Conservation (phyloP, 2,113 vertebrate species). For the Sapajus apella region DNA sequence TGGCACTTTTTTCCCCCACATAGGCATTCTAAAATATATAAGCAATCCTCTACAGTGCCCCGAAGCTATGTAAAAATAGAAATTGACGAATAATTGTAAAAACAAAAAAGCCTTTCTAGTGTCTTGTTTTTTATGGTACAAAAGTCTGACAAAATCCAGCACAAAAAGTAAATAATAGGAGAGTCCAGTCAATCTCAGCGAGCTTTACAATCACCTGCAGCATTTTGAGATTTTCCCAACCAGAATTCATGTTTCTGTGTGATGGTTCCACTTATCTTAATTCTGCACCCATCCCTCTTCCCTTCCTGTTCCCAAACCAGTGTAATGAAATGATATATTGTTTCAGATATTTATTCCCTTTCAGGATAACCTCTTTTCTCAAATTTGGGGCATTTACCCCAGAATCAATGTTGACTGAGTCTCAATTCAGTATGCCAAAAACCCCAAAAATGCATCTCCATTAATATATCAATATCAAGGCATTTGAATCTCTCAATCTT, state of each 20-base stretch:
- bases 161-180: slow-evolving; percentile 20
- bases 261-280: background rate
- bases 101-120: background rate
- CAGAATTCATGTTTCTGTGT: background rate
- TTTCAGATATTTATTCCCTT: background rate
- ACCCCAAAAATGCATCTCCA: background rate
- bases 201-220: background rate
- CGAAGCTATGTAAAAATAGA: slow-evolving; percentile 21
- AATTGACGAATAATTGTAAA: slow-evolving; percentile 8
- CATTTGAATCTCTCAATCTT: background rate
- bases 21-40: background rate
- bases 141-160: slow-evolving; percentile 30
- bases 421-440: background rate
- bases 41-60: background rate
- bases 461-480: background rate
- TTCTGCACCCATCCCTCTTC: background rate
- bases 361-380: background rate
- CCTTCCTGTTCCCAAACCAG: background rate
- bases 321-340: background rate
- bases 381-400: background rate
- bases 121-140: slow-evolving; percentile 16
- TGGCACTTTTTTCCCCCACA: background rate
- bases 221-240: background rate
- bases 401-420: background rate
- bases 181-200: background rate